These are phyloP conservation scores for Dryomyza anilis DNA, from an alignment of 2,888 invertebrate genomes.

Conservation along the genomic window DNA sequence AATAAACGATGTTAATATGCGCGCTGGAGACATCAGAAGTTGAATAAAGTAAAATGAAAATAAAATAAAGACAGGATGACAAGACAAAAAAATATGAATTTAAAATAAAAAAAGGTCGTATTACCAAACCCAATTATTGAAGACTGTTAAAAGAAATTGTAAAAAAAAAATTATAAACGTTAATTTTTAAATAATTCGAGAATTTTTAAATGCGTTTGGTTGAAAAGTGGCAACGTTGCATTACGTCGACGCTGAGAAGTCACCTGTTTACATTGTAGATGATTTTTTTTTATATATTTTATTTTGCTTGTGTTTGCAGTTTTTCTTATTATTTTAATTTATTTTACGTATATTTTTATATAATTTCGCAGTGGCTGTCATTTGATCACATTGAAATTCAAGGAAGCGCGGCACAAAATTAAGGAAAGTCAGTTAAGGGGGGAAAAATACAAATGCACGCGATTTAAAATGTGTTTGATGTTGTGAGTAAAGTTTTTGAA, in stretches of 20 bases:
- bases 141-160: no score
- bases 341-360: neutral
- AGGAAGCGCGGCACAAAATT: neutral
- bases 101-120: no score
- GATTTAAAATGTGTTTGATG: neutral
- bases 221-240: constrained; percentile 2
- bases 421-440: neutral
- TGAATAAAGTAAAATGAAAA: no score
- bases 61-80: no score
- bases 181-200: no score
- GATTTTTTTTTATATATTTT: neutral
- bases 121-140: no score
- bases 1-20: no score
- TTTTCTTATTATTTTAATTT: neutral
- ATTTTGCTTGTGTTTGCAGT: neutral
- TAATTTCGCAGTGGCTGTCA: constrained; percentile 1
- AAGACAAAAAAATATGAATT: no score
- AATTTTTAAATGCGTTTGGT: no score
- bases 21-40: no score
- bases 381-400: constrained; percentile 11
- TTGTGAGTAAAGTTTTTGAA: no score
- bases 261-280: constrained; percentile 7
- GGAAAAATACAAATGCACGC: neutral
- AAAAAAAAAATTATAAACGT: no score
- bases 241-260: neutral